Evolutionary conservation across 1,140 invertebrate species (phyloP), one percentile per base, ranked within the genome.

Genomic region (Amyelois transitella): DNA sequence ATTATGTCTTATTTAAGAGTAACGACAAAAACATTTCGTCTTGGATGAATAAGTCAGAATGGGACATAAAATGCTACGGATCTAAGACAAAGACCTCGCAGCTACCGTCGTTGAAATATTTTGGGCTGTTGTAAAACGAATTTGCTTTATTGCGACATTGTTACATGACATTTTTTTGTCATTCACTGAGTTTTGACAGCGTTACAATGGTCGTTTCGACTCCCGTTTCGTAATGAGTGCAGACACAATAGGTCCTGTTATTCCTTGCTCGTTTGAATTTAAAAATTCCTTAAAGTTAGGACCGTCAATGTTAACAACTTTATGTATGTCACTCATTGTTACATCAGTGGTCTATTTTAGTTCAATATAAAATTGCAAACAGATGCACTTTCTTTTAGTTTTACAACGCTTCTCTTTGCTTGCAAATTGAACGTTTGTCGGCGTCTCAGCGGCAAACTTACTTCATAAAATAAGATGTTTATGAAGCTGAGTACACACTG

Each of bases 1-100:
- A 81, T 85, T 82, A 86, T 73, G 75, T 85, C 81, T 83, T 87
- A 87, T 81, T 85, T 85, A 76, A 81, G 75, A 63, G 72, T 72
- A 61, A 73, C 60, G 67, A 76, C 72, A 85, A 81, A 77, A 81
- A 81, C 67, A 76, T 77, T 68, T 68, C 72, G 60, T 66, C 59
- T 61, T 67, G 69, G 70, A 77, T 74, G 65, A 75, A 80, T 77
- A 77, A 75, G 64, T 69, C 71, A 66, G 74, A 80, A 81, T 77
- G 75, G 78, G 62, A 71, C 69, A 81, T 83, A 84, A 83, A 83
- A 60, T 51, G 66, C 59, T 51, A 45, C 57, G 57, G 64, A 64
- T 53, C 59, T 71, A 77, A 83, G 77, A 81, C 78, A 86, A 86
- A 83, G 79, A 76, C 75, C 66, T 60, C 66, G 65, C 59, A 64